Evolutionary conservation across 30 jellyfish, hydroid and myxozoan genomes (phyloP), one percentile per base, ranked within the genome.

Genomic region (Hydractinia echinata): DNA sequence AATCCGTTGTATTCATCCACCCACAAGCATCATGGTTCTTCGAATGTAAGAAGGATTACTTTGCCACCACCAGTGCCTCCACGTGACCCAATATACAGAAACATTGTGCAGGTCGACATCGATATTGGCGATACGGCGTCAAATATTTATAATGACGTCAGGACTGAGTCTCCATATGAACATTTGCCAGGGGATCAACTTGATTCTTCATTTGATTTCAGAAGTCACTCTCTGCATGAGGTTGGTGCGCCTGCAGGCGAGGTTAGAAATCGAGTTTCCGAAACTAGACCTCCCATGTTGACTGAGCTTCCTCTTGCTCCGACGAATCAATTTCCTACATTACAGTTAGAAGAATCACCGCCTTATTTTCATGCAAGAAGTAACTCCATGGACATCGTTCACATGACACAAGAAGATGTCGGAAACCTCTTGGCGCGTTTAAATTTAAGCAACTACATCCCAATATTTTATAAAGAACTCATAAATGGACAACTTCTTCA

Each of bases 401-500:
- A 18, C 10, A 18, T 77, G 55, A 18, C 85, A 44, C 85, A 77
- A 55, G 18, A 77, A 30, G 85, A 77, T 5, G 76, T 77, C 21
- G 76, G 79, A 10, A 61, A 15, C 30, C 51, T 77, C 30, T 55
- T 77, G 16, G 76, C 53, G 10, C 79, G 73, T 15, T 55, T 77
- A 55, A 77, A 77, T 30, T 30, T 77, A 54, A 60, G 55, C 79
- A 55, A 55, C 16, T 77, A 18, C 60, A 61, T 55, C 0, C 73
- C 5, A 9, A 77, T 54, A 54, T 77, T 77, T 61, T 39, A 60
- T 51, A 44, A 51, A 10, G 85, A 78, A 39, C 88, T 78, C 30
- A 30, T 85, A 15, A 68, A 85, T 72, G 85, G 84, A 6, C 58
- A 61, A 7, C 73, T 85, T 5, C 55, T 79, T 30, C 84, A 18